These are phyloP conservation scores for Rousettus leschenaultii DNA, from an alignment of 2,113 vertebrate species.

Conservation along the genomic window DNA sequence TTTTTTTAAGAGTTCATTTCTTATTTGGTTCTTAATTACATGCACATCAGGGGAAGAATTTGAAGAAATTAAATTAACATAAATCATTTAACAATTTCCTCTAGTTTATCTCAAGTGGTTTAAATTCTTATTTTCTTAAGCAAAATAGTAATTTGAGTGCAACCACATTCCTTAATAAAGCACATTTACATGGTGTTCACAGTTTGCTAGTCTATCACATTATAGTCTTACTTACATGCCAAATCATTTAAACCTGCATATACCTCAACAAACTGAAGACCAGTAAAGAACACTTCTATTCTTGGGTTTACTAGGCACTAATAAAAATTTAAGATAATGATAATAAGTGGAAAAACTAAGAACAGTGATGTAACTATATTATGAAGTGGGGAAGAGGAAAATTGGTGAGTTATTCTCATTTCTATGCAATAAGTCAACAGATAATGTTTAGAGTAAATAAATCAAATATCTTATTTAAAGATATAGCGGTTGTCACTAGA, in stretches of 20 bases:
- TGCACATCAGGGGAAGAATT: background rate
- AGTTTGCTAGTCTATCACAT: background rate
- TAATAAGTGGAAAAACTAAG: background rate
- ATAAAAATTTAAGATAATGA: background rate
- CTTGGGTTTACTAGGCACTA: background rate
- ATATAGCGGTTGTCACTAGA: background rate
- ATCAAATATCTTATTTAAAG: background rate
- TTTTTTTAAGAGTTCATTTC: background rate
- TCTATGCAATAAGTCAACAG: background rate
- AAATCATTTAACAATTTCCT: constrained; percentile 22
- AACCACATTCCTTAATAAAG: constrained; percentile 2
- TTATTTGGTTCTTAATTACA: constrained; percentile 34
- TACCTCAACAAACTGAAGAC: background rate
- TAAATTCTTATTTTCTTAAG: constrained; percentile 44
- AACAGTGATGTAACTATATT: background rate
- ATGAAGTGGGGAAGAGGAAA: background rate
- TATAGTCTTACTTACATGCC: background rate
- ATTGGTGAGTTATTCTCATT: background rate
- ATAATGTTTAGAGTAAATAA: background rate
- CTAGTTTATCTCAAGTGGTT: background rate
- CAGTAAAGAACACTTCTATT: background rate
- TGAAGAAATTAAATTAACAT: background rate
- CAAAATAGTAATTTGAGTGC: background rate
- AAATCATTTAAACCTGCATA: background rate
- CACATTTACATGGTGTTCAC: background rate